Evolutionary conservation across 2,888 invertebrate genomes (phyloP), one percentile per base, ranked within the genome.

Genomic region (Agapetus fuscipes): DNA sequence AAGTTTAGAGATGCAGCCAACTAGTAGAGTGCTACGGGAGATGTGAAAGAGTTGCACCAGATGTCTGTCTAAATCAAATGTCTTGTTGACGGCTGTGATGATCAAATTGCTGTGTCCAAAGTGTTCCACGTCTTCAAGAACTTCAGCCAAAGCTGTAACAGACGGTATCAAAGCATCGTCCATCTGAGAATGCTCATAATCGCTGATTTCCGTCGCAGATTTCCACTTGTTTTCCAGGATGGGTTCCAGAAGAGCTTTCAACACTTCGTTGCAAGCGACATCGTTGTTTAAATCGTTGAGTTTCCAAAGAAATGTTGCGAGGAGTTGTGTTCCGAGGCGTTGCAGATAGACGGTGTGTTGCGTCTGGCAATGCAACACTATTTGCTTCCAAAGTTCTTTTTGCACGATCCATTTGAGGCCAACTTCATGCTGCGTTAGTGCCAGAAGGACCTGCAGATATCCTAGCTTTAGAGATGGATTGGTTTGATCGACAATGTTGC

Each of bases 291-390:
- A 59, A 34, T 71, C 66, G 13, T 68, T 64, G 2, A 72, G 57
- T 54, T 68, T 72, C 60, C 73, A 72, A 1, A 81, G 52, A 37
- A 82, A 66, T 41, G 66, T 64, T 12, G 72, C 69, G 12, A 82
- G 61, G 50, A 85, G 77, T 41, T 72, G 69, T 37, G 78, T 75
- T 5, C 78, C 75, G 54, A 81, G 78, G 26, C 78, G 68, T 0
- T 77, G 71, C 7, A 85, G 76, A 53, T 84, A 86, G 27, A 85
- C 64, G 0, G 85, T 85, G 43, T 78, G 75, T 56, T 76, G 77
- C 37, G 73, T 64, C 49, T 78, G 72, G 43, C 76, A 77, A 34
- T 77, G 71, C 40, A 66, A 66, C 3, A 83, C 58, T 17, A 83
- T 71, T 49, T 77, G 69, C 42, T 66, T 70, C 84, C 85, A 86